Conservation (phyloP, 2,888 invertebrate species). For the Erebia palarica region DNA sequence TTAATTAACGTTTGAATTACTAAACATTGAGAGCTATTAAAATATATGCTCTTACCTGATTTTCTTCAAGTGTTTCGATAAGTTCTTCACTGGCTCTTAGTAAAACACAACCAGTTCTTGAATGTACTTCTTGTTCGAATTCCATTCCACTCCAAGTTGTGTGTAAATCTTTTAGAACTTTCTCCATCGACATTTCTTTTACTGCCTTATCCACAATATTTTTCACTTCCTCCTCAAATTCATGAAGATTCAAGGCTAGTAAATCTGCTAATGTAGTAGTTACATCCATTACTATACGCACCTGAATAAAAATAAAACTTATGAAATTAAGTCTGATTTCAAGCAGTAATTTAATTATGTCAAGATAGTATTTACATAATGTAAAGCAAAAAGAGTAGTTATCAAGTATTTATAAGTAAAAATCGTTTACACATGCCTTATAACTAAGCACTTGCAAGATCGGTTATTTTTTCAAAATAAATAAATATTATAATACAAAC, state of each 20-base stretch:
- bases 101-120: conserved; percentile 92
- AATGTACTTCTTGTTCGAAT: conserved; percentile 94
- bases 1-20: not conserved
- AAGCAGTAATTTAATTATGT: not conserved
- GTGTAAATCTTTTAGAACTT: conserved; percentile 93
- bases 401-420: not conserved
- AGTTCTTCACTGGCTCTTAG: conserved; percentile 96
- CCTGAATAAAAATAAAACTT: conserved; percentile 77
- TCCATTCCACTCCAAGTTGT: conserved; percentile 96
- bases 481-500: not conserved
- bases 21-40: not conserved
- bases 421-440: conserved; percentile 7
- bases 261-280: conserved; percentile 96
- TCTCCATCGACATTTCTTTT: conserved; percentile 99
- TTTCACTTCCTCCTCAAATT: conserved; percentile 98
- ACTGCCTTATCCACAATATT: conserved; percentile 99
- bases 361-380: not conserved
- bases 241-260: conserved; percentile 94
- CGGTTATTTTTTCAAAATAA: not conserved
- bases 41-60: conserved; percentile 85
- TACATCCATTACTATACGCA: conserved; percentile 96
- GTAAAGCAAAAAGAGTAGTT: not conserved
- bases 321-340: not conserved
- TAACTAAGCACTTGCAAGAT: not conserved
- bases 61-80: conserved; percentile 98